Evolutionary conservation across 37 sponge, comb jelly and placozoan species (phyloP).

Genomic region (Amphimedon queenslandica): DNA sequence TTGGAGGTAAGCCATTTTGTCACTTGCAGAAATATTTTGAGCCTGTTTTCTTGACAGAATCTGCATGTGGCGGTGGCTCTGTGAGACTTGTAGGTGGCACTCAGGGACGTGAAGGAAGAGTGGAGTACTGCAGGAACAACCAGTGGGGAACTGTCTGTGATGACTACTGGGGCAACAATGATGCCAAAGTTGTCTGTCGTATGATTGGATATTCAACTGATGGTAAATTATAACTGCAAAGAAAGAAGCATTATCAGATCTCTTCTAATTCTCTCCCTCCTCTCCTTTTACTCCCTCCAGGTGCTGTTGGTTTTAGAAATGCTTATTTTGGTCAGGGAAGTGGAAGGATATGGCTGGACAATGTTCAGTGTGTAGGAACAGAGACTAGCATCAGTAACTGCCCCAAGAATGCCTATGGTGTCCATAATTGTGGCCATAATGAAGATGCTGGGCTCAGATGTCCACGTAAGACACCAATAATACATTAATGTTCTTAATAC

Average conservation of each 20-base stretch:
- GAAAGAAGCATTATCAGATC: too few relatives aligned
- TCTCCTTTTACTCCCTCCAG: not conserved
- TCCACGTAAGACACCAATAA: not conserved
- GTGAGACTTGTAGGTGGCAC: slow-evolving; percentile 21
- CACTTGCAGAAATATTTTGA: too few relatives aligned
- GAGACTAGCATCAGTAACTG: not conserved
- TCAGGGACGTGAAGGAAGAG: slow-evolving; percentile 22
- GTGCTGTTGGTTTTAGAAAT: not conserved
- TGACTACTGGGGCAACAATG: slow-evolving; percentile 26
- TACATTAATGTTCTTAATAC: too few relatives aligned
- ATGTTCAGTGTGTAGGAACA: not conserved
- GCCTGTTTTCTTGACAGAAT: not conserved
- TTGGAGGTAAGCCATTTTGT: too few relatives aligned
- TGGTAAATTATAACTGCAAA: not conserved
- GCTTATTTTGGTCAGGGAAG: not conserved
- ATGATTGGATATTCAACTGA: slow-evolving; percentile 24
- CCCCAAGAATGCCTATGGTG: not conserved
- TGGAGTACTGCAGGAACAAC: slow-evolving; percentile 27
- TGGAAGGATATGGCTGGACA: not conserved
- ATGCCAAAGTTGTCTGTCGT: slow-evolving; percentile 33
- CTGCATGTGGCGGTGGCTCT: slow-evolving; percentile 15
- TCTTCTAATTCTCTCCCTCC: too few relatives aligned
- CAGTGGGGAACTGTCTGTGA: slow-evolving; percentile 53
- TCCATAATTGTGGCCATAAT: not conserved
- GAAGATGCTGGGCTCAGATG: not conserved